Conservation (phyloP, 2,888 invertebrate genomes). For the Nephrotoma guestfalica region DNA sequence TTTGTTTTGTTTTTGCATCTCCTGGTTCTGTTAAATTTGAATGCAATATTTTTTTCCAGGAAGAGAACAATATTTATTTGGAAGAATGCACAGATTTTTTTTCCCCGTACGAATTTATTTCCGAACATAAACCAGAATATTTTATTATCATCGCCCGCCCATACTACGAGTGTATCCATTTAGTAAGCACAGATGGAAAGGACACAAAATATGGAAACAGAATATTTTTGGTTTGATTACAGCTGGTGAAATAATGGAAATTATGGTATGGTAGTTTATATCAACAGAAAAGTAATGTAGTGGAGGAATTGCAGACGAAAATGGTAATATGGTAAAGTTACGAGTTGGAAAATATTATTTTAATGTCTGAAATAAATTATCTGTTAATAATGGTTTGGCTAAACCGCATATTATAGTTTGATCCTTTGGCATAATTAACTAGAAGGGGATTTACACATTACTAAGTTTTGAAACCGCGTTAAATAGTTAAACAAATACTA, state of each 20-base stretch:
- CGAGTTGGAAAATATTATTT: too few species aligned
- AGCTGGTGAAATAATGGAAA: neutral
- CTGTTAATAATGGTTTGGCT: too few species aligned
- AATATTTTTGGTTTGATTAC: neutral
- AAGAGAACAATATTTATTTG: neutral
- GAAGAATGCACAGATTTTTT: slow-evolving; percentile 2
- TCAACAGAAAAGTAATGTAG: too few species aligned
- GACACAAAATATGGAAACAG: neutral
- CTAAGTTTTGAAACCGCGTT: too few species aligned
- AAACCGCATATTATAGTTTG: too few species aligned
- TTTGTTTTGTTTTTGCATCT: neutral
- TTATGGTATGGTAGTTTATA: neutral
- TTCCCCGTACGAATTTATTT: neutral
- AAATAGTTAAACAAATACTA: too few species aligned
- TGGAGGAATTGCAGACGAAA: too few species aligned
- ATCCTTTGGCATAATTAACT: too few species aligned
- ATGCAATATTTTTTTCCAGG: neutral
- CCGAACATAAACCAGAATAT: neutral
- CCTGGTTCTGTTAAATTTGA: neutral
- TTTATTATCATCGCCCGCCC: neutral
- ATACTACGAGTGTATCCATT: neutral
- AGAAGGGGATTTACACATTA: too few species aligned
- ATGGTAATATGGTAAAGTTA: too few species aligned
- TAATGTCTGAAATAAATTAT: too few species aligned
- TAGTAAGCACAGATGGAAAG: neutral